These are phyloP conservation scores for Pantherophis alleghaniensis DNA, from an alignment of 2,797 vertebrate genomes.

Conservation along the genomic window DNA sequence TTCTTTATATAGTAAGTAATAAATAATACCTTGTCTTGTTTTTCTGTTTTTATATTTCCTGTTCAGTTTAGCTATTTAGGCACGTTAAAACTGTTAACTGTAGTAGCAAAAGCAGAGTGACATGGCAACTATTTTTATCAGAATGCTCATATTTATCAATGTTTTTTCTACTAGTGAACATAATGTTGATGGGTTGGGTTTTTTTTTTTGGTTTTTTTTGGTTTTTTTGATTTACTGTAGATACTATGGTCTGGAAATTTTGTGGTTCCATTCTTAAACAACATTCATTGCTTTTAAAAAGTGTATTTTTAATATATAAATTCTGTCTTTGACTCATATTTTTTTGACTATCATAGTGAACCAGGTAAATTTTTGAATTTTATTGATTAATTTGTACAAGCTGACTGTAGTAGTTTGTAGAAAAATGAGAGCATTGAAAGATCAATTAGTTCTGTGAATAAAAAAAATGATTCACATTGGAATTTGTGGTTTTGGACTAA, in stretches of 20 bases:
- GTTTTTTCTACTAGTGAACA: constrained; percentile 14
- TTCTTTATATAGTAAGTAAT: constrained; percentile 48
- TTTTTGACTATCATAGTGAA: background rate
- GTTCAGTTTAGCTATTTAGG: constrained; percentile 50
- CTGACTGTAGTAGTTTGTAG: background rate
- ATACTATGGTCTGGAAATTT: background rate
- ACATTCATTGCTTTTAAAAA: background rate
- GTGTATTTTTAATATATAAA: background rate
- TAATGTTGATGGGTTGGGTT: no score
- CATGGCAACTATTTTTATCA: constrained; percentile 41
- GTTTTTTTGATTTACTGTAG: background rate
- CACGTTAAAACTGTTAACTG: constrained; percentile 58
- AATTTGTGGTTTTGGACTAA: background rate
- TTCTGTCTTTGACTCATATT: background rate
- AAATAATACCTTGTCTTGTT: constrained; percentile 60
- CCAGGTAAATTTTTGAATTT: background rate
- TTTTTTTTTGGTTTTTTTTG: background rate
- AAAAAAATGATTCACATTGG: background rate
- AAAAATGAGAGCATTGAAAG: background rate
- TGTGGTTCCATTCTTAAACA: background rate
- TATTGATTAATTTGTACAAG: background rate
- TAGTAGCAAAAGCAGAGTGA: constrained; percentile 34
- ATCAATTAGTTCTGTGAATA: background rate
- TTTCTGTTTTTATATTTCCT: constrained; percentile 54
- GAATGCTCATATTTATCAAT: constrained; percentile 23